Conservation (phyloP, 2,888 invertebrate species). For the Dicycla oo region DNA sequence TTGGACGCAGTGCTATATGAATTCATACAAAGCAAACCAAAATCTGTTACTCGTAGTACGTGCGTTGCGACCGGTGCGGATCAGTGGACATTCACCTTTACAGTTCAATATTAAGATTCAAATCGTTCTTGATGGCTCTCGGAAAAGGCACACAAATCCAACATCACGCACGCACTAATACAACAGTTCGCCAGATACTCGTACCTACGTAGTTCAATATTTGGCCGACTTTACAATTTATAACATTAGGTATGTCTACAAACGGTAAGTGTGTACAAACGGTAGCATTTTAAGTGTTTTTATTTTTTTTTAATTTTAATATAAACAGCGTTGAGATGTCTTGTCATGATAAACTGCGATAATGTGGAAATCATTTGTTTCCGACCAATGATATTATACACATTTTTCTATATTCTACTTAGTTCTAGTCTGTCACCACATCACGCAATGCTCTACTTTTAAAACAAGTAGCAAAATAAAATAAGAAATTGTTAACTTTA, state of each 20-base stretch:
- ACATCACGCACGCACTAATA: not conserved
- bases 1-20: too few species aligned
- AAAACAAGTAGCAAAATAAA: not conserved
- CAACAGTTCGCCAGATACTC: not conserved
- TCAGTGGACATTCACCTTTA: too few species aligned
- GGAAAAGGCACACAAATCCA: not conserved
- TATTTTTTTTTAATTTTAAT: not conserved
- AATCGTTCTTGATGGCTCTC: not conserved
- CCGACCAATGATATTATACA: too few species aligned
- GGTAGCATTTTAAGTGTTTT: not conserved
- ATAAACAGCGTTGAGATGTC: not conserved
- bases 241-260: too few species aligned
- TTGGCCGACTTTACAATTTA: not conserved
- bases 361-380: slow-evolving; percentile 32
- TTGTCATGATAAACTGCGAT: slow-evolving; percentile 25
- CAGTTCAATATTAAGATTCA: not conserved
- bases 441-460: slow-evolving; percentile 26
- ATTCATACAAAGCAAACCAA: too few species aligned
- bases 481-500: not conserved
- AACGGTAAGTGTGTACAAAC: not conserved
- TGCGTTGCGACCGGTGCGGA: too few species aligned
- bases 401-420: slow-evolving; percentile 3
- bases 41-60: too few species aligned
- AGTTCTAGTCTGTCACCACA: slow-evolving; percentile 21
- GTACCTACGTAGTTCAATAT: not conserved